Evolutionary conservation across 2,113 vertebrate species (phyloP).

Genomic region (Synchiropus splendidus): DNA sequence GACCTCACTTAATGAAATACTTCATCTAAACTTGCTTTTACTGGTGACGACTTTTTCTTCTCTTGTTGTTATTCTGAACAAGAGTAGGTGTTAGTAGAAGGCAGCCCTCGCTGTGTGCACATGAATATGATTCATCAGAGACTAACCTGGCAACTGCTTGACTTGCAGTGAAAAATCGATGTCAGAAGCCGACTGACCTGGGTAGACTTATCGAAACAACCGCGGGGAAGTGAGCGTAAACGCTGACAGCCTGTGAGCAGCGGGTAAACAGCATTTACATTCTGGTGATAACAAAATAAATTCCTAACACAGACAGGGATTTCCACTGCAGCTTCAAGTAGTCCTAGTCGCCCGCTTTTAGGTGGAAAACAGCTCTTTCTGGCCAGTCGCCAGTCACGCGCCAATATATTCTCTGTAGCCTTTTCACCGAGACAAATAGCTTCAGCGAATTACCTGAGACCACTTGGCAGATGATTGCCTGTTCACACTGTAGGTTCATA

Average conservation of each 20-base stretch:
- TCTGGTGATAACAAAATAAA: slow-evolving; percentile 6
- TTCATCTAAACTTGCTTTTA: no score
- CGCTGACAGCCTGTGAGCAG: slow-evolving; percentile 13
- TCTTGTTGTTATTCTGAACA: slow-evolving; percentile 2
- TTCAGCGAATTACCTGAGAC: slow-evolving; percentile 32
- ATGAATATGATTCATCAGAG: no score
- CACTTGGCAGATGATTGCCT: slow-evolving; percentile 33
- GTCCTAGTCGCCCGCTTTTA: slow-evolving; percentile 5
- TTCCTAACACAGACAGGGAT: slow-evolving; percentile 3
- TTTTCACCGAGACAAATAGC: slow-evolving; percentile 35
- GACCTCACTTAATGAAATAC: no score
- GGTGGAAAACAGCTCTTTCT: slow-evolving; percentile 11
- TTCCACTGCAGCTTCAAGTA: slow-evolving; percentile 10
- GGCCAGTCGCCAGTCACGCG: slow-evolving; percentile 9
- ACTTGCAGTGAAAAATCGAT: slow-evolving; percentile 6
- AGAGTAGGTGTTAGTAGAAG: slow-evolving; percentile 7
- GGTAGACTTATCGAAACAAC: slow-evolving; percentile 7
- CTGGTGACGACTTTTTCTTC: not conserved
- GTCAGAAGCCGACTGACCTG: slow-evolving; percentile 12
- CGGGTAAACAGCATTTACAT: slow-evolving; percentile 20
- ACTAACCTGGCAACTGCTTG: not conserved
- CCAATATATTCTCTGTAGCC: slow-evolving; percentile 12
- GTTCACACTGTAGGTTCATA: slow-evolving; percentile 21
- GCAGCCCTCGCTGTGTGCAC: not conserved
- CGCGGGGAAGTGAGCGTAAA: slow-evolving; percentile 2